Conservation (phyloP, 1,140 invertebrate species). For the Dreissena polymorpha region DNA sequence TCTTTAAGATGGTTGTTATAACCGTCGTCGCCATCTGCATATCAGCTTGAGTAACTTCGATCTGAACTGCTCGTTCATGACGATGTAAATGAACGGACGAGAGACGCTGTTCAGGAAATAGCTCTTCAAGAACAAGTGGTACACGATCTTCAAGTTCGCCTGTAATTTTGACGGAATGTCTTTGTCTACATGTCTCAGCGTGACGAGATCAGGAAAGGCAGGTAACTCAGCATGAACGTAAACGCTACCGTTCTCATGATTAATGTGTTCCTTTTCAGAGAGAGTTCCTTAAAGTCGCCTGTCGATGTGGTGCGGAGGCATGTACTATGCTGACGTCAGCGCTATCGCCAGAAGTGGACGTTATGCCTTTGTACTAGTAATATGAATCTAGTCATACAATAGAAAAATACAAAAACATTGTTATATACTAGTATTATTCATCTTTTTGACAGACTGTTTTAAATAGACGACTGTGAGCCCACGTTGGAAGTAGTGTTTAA, state of each 20-base stretch:
- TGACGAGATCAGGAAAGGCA: conserved; percentile 43
- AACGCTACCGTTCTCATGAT: conserved; percentile 50
- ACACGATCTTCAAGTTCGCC: neutral
- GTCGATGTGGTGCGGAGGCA: neutral
- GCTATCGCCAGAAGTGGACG: neutral
- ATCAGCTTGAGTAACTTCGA: neutral
- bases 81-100: conserved; percentile 39
- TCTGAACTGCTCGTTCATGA: conserved; percentile 42
- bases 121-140: conserved; percentile 33
- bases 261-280: conserved; percentile 24
- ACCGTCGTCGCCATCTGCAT: too few species aligned
- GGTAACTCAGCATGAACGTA: conserved; percentile 46
- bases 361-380: too few species aligned
- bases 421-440: too few species aligned
- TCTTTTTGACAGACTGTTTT: too few species aligned
- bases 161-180: conserved; percentile 30
- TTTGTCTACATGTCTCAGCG: conserved; percentile 22
- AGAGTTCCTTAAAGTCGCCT: conserved; percentile 31
- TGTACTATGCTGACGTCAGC: neutral
- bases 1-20: too few species aligned
- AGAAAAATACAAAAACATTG: too few species aligned
- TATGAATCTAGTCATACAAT: too few species aligned
- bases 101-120: conserved; percentile 46
- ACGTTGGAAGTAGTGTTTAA: too few species aligned
- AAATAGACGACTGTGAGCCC: too few species aligned